Evolutionary conservation across 2,888 invertebrate species (phyloP).

Genomic region (Mimumesa dahlbomi): DNA sequence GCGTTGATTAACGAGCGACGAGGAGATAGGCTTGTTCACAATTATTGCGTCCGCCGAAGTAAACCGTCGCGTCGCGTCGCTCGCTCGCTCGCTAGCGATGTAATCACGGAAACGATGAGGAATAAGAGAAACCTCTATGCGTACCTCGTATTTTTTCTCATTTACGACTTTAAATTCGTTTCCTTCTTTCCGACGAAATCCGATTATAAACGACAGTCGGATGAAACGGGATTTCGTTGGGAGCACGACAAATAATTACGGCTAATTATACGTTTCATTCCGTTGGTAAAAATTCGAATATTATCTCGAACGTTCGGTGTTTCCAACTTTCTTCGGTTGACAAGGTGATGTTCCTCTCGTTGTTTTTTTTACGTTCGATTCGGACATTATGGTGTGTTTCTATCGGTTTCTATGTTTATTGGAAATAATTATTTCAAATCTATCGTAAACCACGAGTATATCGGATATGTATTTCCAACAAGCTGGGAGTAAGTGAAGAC

Average conservation of each 20-base stretch:
- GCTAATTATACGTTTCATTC: slow-evolving; percentile 47
- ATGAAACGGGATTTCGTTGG: slow-evolving; percentile 42
- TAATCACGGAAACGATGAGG: slow-evolving; percentile 29
- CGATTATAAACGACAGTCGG: slow-evolving; percentile 31
- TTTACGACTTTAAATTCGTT: slow-evolving; percentile 51
- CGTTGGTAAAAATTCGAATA: slow-evolving; percentile 5
- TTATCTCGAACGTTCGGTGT: not conserved
- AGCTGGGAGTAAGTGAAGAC: not conserved
- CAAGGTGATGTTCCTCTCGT: too few species aligned
- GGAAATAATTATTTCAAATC: not conserved
- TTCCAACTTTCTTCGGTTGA: too few species aligned
- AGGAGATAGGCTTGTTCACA: too few species aligned
- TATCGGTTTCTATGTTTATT: not conserved
- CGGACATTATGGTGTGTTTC: too few species aligned
- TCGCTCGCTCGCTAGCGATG: too few species aligned
- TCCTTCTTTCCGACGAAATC: slow-evolving; percentile 30
- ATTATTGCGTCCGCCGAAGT: slow-evolving; percentile 23
- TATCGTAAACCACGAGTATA: not conserved
- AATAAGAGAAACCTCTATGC: slow-evolving; percentile 18
- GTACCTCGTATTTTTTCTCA: slow-evolving; percentile 43
- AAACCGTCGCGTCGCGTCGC: slow-evolving; percentile 29
- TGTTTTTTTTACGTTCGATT: not conserved
- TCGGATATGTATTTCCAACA: not conserved
- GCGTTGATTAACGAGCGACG: too few species aligned
- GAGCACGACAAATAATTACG: slow-evolving; percentile 47